Conservation (phyloP, 2,888 invertebrate species). For the Acanthococcus lagerstroemiae region DNA sequence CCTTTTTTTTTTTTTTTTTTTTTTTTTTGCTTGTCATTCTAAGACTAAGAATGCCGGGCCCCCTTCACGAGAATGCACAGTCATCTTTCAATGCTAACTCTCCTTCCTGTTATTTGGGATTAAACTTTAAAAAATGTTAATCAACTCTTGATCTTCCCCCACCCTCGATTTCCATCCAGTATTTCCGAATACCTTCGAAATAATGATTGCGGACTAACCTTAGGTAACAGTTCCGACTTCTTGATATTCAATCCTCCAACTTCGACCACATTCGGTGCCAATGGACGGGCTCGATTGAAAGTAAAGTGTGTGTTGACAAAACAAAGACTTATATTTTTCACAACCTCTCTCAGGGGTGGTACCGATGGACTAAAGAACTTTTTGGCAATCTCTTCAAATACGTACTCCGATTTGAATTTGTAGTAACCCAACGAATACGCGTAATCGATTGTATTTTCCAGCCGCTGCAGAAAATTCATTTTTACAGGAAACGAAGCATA, state of each 20-base stretch:
- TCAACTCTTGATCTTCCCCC: too few species aligned
- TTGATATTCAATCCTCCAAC: constrained; percentile 13
- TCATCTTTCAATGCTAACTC: too few species aligned
- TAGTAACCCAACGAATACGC: not conserved
- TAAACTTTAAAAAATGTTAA: too few species aligned
- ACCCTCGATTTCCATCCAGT: too few species aligned
- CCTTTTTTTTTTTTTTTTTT: too few species aligned
- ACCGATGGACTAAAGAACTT: not conserved
- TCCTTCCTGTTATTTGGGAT: too few species aligned
- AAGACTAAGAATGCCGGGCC: too few species aligned
- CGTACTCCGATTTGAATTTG: not conserved
- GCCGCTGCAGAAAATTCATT: constrained; percentile 41
- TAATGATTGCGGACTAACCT: too few species aligned
- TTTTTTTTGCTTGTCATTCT: too few species aligned
- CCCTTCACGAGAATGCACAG: too few species aligned
- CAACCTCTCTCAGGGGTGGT: not conserved
- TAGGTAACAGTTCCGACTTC: not conserved
- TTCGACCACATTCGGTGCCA: constrained; percentile 9
- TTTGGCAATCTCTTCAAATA: not conserved
- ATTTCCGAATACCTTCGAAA: too few species aligned
- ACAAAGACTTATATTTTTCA: not conserved
- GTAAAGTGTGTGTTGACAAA: constrained; percentile 6
- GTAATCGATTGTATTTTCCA: not conserved
- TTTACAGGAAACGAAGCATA: constrained; percentile 19
- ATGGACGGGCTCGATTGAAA: not conserved